Conservation (phyloP, 2,888 invertebrate genomes). For the Glaucopsyche alexis region DNA sequence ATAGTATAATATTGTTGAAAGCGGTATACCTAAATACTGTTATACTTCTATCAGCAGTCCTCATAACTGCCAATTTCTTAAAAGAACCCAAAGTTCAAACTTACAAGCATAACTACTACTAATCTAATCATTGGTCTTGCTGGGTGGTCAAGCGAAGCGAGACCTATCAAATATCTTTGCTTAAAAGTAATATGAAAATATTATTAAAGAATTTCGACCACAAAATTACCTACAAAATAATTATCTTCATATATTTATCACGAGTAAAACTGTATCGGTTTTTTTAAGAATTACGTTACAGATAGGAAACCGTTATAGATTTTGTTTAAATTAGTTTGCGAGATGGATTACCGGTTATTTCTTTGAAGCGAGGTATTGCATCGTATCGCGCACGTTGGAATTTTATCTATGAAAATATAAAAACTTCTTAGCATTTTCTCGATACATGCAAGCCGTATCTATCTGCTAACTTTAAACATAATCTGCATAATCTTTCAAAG, state of each 20-base stretch:
- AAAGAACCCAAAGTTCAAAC: too few relatives aligned
- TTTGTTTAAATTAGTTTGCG: conserved; percentile 27
- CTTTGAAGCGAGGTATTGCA: neutral
- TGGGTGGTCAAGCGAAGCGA: too few relatives aligned
- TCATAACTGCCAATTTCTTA: too few relatives aligned
- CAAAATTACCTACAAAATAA: too few relatives aligned
- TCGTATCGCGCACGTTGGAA: conserved; percentile 2
- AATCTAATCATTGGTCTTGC: too few relatives aligned
- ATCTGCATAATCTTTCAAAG: neutral
- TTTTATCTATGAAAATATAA: conserved; percentile 21
- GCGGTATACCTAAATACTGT: too few relatives aligned
- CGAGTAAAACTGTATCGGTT: neutral
- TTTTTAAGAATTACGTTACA: neutral
- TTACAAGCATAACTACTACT: too few relatives aligned
- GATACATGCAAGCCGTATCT: neutral
- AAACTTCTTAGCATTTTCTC: conserved; percentile 8
- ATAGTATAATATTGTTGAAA: too few relatives aligned
- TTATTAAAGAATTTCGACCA: too few relatives aligned
- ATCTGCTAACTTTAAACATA: neutral
- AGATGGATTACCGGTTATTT: conserved; percentile 25
- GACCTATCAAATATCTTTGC: too few relatives aligned
- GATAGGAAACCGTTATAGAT: conserved; percentile 10
- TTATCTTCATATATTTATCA: neutral
- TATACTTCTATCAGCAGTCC: too few relatives aligned
- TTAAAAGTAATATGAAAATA: too few relatives aligned